Conservation (phyloP, 2,888 invertebrate species). For the Crematogaster levior region DNA sequence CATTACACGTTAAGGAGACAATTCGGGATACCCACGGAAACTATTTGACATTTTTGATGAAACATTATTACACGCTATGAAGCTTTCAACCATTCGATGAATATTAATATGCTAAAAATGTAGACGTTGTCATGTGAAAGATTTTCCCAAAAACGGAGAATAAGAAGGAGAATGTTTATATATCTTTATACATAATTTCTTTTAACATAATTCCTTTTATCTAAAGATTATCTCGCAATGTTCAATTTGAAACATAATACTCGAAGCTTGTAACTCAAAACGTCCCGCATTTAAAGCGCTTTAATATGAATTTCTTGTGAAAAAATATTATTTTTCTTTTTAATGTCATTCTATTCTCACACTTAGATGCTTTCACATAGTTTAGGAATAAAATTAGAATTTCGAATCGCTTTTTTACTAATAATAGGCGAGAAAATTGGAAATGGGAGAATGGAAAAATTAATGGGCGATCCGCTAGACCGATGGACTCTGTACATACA, state of each 20-base stretch:
- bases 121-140: not conserved
- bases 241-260: not conserved
- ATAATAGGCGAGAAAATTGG: not conserved
- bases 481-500: not conserved
- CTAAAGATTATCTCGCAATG: not conserved
- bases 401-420: not conserved
- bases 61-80: not conserved
- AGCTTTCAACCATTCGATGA: not conserved
- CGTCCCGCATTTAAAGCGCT: not conserved
- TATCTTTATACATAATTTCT: too few relatives aligned
- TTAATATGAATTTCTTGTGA: not conserved
- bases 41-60: conserved; percentile 4
- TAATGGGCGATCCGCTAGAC: not conserved
- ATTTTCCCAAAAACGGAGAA: not conserved
- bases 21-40: not conserved
- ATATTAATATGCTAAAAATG: not conserved
- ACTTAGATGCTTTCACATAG: not conserved
- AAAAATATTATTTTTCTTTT: not conserved
- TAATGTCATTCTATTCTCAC: not conserved
- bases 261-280: not conserved
- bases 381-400: not conserved
- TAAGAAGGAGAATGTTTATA: not conserved
- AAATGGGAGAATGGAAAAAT: not conserved
- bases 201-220: not conserved
- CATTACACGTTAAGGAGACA: conserved; percentile 29